Conservation (phyloP, 2,797 vertebrate species). For the Clarias pachynema region DNA sequence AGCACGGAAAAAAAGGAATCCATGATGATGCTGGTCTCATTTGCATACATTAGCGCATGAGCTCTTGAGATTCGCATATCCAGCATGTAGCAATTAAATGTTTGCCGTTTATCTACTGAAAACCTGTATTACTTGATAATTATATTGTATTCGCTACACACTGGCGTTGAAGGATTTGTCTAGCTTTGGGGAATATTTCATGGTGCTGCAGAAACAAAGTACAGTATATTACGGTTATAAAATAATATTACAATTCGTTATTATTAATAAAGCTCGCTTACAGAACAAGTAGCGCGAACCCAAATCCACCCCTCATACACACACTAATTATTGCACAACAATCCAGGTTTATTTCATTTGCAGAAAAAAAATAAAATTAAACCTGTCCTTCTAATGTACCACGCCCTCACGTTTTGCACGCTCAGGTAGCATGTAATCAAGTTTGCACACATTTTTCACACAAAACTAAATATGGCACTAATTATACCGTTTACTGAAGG, state of each 20-base stretch:
- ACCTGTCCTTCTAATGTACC: not conserved
- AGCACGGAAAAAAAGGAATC: not conserved
- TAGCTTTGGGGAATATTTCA: not conserved
- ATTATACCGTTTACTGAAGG: not conserved
- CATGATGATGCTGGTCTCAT: not conserved
- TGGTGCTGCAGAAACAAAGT: not conserved
- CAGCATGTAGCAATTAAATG: slow-evolving; percentile 30
- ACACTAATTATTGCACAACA: not conserved
- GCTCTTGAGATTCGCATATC: not conserved
- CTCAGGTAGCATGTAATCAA: not conserved
- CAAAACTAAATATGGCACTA: not conserved
- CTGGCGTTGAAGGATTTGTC: not conserved
- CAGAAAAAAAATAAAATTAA: too few species aligned
- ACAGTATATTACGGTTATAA: too few species aligned
- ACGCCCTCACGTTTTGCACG: not conserved
- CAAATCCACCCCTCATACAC: not conserved
- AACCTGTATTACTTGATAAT: not conserved
- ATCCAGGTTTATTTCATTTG: not conserved
- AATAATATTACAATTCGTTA: too few species aligned
- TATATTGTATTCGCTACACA: not conserved
- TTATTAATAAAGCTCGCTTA: too few species aligned
- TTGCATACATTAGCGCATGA: slow-evolving; percentile 28
- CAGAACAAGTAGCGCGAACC: not conserved
- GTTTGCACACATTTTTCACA: not conserved
- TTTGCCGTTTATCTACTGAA: not conserved